Conservation (phyloP, 2,797 vertebrate species). For the Bufotes viridis region DNA sequence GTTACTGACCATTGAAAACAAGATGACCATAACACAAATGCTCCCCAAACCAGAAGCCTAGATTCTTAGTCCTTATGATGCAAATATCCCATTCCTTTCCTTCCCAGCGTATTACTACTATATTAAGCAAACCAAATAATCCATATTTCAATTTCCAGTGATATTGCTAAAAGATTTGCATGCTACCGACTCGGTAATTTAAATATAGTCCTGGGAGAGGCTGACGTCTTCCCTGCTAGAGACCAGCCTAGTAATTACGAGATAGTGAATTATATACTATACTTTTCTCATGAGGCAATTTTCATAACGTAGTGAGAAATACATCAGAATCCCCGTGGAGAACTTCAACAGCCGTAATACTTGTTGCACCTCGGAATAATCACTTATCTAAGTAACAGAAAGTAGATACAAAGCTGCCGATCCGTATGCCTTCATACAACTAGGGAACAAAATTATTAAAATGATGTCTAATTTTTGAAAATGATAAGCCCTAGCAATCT, state of each 20-base stretch:
- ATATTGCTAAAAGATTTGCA: conserved; percentile 11
- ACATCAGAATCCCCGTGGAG: conserved; percentile 15
- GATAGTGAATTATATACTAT: conserved; percentile 28
- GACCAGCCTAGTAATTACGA: conserved; percentile 40
- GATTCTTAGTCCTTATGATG: neutral
- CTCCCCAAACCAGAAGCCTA: neutral
- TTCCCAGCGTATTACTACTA: neutral
- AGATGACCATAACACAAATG: neutral
- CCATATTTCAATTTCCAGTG: conserved; percentile 14
- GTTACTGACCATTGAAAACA: neutral
- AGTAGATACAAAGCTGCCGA: neutral
- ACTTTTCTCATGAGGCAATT: conserved; percentile 33
- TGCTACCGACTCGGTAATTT: conserved; percentile 19
- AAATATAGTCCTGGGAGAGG: conserved; percentile 23
- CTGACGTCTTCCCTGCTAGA: conserved; percentile 31
- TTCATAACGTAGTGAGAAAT: conserved; percentile 27
- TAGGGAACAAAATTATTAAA: neutral
- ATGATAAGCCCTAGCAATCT: neutral
- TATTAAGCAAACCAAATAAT: conserved; percentile 16
- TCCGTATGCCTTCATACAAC: too few relatives aligned
- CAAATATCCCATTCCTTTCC: neutral
- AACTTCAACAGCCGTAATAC: conserved; percentile 26
- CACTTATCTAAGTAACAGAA: neutral
- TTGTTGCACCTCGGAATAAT: conserved; percentile 19
- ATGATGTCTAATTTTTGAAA: neutral